A percentile compares a stretch with the other conserved stretches of the same genome.
Evolutionary conservation across 2,888 invertebrate genomes (phyloP).

Genomic region (Leistus spinibarbis): DNA sequence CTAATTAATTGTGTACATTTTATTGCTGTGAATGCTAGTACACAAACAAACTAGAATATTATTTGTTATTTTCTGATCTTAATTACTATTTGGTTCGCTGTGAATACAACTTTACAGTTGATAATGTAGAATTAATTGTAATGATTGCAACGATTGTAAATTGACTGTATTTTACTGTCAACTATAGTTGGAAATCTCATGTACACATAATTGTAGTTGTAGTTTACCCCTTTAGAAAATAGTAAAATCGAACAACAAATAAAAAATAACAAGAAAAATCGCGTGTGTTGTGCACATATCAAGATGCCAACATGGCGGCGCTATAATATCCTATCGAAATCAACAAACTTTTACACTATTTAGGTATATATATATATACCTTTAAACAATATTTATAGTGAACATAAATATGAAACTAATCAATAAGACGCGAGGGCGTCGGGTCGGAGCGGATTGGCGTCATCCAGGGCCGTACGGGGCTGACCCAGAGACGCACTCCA

Average conservation of each 20-base stretch:
- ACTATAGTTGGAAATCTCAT: too few relatives aligned
- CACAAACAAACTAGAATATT: too few relatives aligned
- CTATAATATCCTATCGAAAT: not conserved
- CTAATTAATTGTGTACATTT: too few relatives aligned
- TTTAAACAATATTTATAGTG: not conserved
- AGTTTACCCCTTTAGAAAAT: too few relatives aligned
- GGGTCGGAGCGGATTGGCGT: not conserved
- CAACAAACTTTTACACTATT: not conserved
- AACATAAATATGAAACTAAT: not conserved
- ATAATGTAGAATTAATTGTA: too few relatives aligned
- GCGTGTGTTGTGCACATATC: not conserved
- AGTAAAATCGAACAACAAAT: not conserved
- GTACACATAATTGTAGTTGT: too few relatives aligned
- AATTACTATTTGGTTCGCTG: too few relatives aligned
- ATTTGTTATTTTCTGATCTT: too few relatives aligned
- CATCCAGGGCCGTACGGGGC: not conserved
- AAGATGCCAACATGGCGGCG: not conserved
- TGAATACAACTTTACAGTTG: too few relatives aligned
- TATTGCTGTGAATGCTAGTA: too few relatives aligned
- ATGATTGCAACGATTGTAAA: too few relatives aligned
- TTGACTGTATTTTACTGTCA: too few relatives aligned
- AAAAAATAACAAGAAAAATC: not conserved
- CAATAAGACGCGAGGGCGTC: conserved; percentile 2
- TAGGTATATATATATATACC: not conserved
- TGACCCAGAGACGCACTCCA: conserved; percentile 7